Conservation (phyloP, 2,113 vertebrate genomes). For the Leiothrix lutea region DNA sequence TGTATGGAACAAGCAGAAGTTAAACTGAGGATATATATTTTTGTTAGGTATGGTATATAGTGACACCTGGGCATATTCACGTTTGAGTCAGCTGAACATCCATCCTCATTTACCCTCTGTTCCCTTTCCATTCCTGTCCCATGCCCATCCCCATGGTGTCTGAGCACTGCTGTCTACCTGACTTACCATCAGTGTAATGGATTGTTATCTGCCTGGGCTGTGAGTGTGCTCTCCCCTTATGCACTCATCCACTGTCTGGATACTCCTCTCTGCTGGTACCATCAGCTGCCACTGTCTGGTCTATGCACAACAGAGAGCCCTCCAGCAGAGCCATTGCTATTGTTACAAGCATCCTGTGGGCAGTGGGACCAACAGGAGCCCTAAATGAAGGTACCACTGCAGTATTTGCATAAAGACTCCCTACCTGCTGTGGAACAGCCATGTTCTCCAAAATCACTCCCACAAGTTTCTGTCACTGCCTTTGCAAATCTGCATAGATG, state of each 20-base stretch:
- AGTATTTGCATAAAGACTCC: constrained; percentile 38
- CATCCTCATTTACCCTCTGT: neutral
- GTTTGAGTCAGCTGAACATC: neutral
- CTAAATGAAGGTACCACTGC: constrained; percentile 13
- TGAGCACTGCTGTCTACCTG: neutral
- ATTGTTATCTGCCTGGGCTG: neutral
- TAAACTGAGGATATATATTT: neutral
- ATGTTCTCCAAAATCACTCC: neutral
- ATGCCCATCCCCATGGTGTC: neutral
- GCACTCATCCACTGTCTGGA: neutral
- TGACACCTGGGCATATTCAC: neutral
- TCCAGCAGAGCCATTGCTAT: constrained; percentile 40
- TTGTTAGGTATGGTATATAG: neutral
- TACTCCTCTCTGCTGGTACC: neutral
- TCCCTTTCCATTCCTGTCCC: neutral
- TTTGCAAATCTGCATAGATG: neutral
- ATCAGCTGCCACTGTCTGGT: constrained; percentile 25
- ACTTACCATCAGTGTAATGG: neutral
- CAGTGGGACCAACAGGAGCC: constrained; percentile 42
- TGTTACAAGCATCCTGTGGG: constrained; percentile 31
- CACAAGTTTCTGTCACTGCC: neutral
- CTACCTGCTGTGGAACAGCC: constrained; percentile 1
- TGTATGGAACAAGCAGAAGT: neutral
- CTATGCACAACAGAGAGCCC: neutral
- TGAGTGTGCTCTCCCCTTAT: neutral